A percentile compares a stretch with the other conserved stretches of the same genome.
Evolutionary conservation across 2,113 vertebrate species (phyloP).

Genomic region (Haemorhous mexicanus): DNA sequence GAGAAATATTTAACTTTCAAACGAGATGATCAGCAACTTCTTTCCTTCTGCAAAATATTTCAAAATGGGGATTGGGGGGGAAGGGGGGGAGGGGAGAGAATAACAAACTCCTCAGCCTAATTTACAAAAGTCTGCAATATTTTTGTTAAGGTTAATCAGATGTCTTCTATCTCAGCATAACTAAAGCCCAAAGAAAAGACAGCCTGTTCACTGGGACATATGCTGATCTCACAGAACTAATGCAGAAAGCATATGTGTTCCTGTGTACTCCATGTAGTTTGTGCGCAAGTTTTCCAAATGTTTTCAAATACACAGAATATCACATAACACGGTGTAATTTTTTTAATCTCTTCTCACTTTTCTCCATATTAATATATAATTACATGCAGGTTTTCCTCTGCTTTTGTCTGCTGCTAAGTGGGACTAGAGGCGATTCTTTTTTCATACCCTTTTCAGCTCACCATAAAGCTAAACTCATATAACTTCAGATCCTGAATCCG

Average conservation of each 20-base stretch:
- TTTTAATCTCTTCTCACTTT: background rate
- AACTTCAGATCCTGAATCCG: slow-evolving; percentile 1
- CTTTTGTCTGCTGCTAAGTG: background rate
- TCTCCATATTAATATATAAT: background rate
- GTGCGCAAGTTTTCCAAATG: background rate
- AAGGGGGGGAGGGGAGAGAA: rapidly evolving
- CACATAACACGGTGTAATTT: background rate
- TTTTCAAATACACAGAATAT: background rate
- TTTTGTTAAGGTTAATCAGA: slow-evolving; percentile 15
- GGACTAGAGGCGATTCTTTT: background rate
- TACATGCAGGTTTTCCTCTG: background rate
- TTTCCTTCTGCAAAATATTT: background rate
- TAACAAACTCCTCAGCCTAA: background rate
- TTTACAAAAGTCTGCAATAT: background rate
- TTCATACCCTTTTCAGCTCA: slow-evolving; percentile 4
- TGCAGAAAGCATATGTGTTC: background rate
- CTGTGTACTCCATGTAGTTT: background rate
- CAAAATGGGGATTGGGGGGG: background rate
- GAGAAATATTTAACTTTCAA: background rate
- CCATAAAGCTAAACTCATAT: background rate
- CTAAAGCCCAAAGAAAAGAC: background rate
- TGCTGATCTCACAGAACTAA: background rate
- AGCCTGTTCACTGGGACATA: background rate
- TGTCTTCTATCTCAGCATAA: background rate
- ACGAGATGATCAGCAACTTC: background rate